A percentile compares a stretch with the other conserved stretches of the same genome.
phyloP scores from a whole-genome alignment of 2,888 invertebrate genomes.

The Harmothoe impar region DNA sequence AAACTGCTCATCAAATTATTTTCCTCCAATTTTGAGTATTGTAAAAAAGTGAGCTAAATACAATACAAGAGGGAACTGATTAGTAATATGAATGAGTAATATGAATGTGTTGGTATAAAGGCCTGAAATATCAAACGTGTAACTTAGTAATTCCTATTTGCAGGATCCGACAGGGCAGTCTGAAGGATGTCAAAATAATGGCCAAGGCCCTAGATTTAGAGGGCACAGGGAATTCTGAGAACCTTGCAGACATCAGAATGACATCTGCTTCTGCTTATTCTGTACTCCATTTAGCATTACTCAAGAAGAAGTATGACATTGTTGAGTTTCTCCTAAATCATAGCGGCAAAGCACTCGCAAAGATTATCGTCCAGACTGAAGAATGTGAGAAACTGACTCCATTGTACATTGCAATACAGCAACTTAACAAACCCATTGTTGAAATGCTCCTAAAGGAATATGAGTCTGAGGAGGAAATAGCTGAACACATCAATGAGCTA shows the following conservation, averaged over 20 bases:
- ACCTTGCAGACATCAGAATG: background rate
- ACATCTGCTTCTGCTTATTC: background rate
- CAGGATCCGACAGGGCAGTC: background rate
- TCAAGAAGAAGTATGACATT: background rate
- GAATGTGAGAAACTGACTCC: background rate
- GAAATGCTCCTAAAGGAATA: background rate
- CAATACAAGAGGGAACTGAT: too few relatives aligned
- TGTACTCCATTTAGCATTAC: background rate
- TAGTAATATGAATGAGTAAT: too few relatives aligned
- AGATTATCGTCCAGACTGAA: background rate
- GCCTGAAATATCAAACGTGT: too few relatives aligned
- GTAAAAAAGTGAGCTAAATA: too few relatives aligned
- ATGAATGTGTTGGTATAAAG: too few relatives aligned
- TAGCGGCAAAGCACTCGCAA: background rate
- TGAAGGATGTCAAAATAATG: background rate
- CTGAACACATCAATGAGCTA: background rate
- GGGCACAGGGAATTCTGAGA: background rate
- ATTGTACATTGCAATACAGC: conserved; percentile 8
- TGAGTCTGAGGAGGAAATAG: background rate
- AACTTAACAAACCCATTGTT: background rate
- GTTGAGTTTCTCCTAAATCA: background rate
- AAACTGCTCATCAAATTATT: too few relatives aligned
- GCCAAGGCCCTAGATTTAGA: background rate
- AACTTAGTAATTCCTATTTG: background rate
- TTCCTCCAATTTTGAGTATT: too few relatives aligned